Evolutionary conservation across 2,113 vertebrate species (phyloP).

Genomic region (Peromyscus leucopus): DNA sequence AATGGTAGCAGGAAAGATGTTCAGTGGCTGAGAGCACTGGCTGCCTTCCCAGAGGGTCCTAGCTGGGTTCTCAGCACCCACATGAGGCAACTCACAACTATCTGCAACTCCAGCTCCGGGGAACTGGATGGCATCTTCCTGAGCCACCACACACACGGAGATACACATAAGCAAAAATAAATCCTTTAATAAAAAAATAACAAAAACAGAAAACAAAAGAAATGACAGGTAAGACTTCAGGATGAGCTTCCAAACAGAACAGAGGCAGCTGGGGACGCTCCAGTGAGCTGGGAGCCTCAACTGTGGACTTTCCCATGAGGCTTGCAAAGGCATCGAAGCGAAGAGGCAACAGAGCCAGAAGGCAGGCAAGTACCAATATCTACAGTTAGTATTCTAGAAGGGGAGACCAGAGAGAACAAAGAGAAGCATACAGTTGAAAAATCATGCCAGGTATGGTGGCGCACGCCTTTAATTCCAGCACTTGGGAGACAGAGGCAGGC

Average conservation of each 20-base stretch:
- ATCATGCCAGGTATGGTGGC: too few relatives aligned
- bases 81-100: not conserved
- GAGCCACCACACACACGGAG: not conserved
- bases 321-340: not conserved
- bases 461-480: not conserved
- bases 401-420: too few relatives aligned
- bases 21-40: not conserved
- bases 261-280: not conserved
- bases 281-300: not conserved
- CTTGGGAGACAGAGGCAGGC: not conserved
- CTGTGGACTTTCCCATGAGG: not conserved
- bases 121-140: not conserved
- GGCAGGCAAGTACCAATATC: too few relatives aligned
- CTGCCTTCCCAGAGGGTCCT: not conserved
- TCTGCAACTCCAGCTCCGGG: not conserved
- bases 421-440: too few relatives aligned
- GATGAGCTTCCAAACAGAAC: not conserved
- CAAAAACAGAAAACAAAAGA: not conserved
- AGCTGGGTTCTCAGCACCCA: not conserved
- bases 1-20: not conserved
- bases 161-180: not conserved
- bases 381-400: too few relatives aligned
- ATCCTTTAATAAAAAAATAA: not conserved
- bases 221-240: not conserved
- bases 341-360: not conserved